Evolutionary conservation across 2,797 vertebrate genomes (phyloP).

Genomic region (Silurus lanzhouensis): DNA sequence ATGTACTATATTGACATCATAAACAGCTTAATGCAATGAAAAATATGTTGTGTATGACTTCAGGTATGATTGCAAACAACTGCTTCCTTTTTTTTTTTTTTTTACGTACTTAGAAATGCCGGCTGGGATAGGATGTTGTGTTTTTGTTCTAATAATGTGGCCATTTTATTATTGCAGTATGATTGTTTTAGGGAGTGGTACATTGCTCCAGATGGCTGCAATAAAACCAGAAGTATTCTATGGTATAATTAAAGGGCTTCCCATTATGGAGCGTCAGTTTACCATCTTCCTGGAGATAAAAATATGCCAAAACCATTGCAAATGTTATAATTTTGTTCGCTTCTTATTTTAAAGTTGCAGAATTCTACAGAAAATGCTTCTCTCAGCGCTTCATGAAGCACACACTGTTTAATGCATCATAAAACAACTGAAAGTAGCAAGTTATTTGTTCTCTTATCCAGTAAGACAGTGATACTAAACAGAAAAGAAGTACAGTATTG

Average conservation of each 20-base stretch:
- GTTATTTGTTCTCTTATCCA: background rate
- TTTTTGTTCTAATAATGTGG: conserved; percentile 19
- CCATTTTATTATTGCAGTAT: conserved; percentile 47
- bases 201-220: conserved; percentile 55
- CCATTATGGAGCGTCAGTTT: conserved; percentile 40
- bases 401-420: background rate
- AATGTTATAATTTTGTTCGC: conserved; percentile 36
- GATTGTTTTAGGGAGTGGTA: conserved; percentile 52
- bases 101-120: background rate
- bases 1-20: background rate
- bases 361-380: background rate
- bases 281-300: conserved; percentile 49
- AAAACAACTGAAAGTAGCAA: background rate
- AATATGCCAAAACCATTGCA: conserved; percentile 54
- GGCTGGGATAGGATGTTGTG: background rate
- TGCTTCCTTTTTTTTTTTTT: background rate
- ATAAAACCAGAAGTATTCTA: conserved; percentile 61
- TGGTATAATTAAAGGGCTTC: conserved; percentile 61
- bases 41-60: background rate
- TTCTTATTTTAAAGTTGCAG: conserved; percentile 10
- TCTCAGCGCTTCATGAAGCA: background rate
- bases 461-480: background rate
- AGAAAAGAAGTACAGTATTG: background rate
- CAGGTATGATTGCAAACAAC: background rate
- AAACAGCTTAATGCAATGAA: background rate